A percentile compares a stretch with the other conserved stretches of the same genome.
These are phyloP conservation scores for Diogma glabrata DNA, from an alignment of 2,888 invertebrate genomes.

Conservation along the genomic window DNA sequence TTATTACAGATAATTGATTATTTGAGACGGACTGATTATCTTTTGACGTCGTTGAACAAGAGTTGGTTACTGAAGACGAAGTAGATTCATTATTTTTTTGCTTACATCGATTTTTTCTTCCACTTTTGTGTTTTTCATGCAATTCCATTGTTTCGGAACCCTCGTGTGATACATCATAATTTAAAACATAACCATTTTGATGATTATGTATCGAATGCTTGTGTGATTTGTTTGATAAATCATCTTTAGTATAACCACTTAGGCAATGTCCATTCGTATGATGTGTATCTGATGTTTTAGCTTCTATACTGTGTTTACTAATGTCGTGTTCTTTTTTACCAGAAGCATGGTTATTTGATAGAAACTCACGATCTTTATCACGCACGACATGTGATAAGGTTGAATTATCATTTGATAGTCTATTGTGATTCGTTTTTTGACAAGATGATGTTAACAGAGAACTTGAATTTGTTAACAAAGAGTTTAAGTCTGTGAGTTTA, in stretches of 20 bases:
- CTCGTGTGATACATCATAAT: conserved; percentile 31
- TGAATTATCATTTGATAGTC: not conserved
- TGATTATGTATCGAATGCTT: conserved; percentile 15
- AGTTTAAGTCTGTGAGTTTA: conserved; percentile 1
- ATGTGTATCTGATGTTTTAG: not conserved
- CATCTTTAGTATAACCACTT: too few relatives aligned
- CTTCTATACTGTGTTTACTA: not conserved
- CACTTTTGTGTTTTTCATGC: conserved; percentile 1
- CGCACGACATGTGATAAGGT: not conserved
- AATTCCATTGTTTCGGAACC: conserved; percentile 22
- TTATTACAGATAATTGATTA: too few relatives aligned
- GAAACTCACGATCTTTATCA: too few relatives aligned
- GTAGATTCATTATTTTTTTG: conserved; percentile 21
- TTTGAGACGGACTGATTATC: too few relatives aligned
- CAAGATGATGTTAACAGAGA: conserved; percentile 11
- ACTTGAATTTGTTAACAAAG: conserved; percentile 1
- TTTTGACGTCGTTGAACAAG: not conserved
- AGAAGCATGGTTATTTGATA: too few relatives aligned
- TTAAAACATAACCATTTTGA: conserved; percentile 29
- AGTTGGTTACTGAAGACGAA: not conserved
- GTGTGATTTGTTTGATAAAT: too few relatives aligned
- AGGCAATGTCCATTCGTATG: not conserved
- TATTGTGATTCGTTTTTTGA: conserved; percentile 7
- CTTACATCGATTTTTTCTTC: conserved; percentile 31
- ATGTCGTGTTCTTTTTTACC: not conserved